These are phyloP conservation scores for Scolopax bukidnonensis DNA, from an alignment of 2,797 vertebrate genomes.

Conservation along the genomic window DNA sequence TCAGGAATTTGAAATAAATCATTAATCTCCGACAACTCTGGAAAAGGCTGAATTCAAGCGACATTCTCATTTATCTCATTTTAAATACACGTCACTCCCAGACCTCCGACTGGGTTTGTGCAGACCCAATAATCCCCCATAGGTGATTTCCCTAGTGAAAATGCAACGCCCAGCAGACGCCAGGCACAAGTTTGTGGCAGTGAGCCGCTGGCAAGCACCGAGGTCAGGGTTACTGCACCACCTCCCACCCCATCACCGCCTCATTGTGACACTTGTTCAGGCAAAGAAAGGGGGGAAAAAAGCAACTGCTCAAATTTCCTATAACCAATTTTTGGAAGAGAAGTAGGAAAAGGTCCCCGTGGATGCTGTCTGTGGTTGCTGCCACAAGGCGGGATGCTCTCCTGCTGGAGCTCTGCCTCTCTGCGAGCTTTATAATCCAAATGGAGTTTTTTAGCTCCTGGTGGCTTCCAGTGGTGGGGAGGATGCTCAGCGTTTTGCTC, in stretches of 20 bases:
- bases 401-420: background rate
- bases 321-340: background rate
- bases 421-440: background rate
- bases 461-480: background rate
- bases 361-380: background rate
- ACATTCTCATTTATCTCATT: constrained; percentile 45
- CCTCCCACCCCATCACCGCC: background rate
- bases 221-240: background rate
- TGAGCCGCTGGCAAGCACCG: accelerated
- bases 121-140: background rate
- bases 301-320: background rate
- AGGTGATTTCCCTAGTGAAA: background rate
- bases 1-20: constrained; percentile 57
- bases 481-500: background rate
- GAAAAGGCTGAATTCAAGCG: constrained; percentile 19
- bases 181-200: background rate
- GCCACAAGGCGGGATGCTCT: background rate
- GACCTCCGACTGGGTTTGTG: background rate
- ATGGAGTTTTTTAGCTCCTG: background rate
- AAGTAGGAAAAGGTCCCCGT: background rate
- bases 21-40: constrained; percentile 23
- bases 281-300: background rate
- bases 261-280: accelerated
- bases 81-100: constrained; percentile 18
- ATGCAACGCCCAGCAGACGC: background rate